Percentiles rank a stretch among this genome's conserved stretches.
Conservation (phyloP, 2,888 invertebrate species). For the Chymomyza fuscimana region DNA sequence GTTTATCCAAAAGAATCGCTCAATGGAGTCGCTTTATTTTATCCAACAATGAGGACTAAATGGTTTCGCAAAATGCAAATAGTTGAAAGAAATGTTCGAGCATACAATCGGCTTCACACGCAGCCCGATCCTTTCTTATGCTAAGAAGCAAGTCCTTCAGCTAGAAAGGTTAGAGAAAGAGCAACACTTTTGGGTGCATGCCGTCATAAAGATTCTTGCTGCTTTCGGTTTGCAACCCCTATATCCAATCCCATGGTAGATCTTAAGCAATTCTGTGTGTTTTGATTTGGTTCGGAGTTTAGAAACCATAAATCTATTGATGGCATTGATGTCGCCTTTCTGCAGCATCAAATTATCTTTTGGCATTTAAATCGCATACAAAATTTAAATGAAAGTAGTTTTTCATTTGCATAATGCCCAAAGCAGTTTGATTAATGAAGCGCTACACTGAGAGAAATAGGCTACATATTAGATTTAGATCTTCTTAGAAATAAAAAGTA, state of each 20-base stretch:
- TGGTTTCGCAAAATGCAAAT: constrained; percentile 44
- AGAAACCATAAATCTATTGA: constrained; percentile 76
- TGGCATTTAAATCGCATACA: constrained; percentile 59
- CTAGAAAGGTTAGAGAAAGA: background rate
- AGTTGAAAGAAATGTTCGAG: constrained; percentile 20
- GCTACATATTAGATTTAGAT: too few species aligned
- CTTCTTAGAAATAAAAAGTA: too few species aligned
- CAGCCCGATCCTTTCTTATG: constrained; percentile 54
- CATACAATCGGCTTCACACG: constrained; percentile 43
- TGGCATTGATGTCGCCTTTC: constrained; percentile 70
- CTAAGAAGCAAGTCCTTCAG: constrained; percentile 35
- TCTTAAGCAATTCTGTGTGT: constrained; percentile 48
- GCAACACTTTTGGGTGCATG: constrained; percentile 29
- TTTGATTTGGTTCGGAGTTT: constrained; percentile 69
- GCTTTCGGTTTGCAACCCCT: constrained; percentile 41
- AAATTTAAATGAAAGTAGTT: constrained; percentile 47
- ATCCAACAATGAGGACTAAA: constrained; percentile 49
- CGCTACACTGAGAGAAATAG: constrained; percentile 28
- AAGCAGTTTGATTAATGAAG: constrained; percentile 10
- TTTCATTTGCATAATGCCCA: constrained; percentile 59
- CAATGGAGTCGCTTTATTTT: constrained; percentile 35
- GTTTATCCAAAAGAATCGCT: constrained; percentile 70
- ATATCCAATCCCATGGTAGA: constrained; percentile 7
- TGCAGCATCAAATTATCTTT: constrained; percentile 70
- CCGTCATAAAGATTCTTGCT: background rate